phyloP scores from a whole-genome alignment of 2,113 vertebrate genomes.

The Nerophis ophidion region DNA sequence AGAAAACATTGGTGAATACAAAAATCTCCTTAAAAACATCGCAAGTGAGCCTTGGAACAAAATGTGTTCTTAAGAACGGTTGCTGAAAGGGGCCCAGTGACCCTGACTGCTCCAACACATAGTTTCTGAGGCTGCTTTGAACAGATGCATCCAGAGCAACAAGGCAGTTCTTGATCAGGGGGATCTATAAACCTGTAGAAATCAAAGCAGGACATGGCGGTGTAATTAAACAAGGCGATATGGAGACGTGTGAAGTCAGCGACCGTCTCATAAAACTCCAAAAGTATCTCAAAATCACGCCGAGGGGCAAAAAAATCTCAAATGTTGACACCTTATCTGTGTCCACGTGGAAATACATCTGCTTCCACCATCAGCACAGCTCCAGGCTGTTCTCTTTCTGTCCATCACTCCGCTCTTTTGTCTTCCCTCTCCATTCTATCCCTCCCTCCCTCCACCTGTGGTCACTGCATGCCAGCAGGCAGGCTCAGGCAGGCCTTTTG shows the following conservation, averaged over 20 bases:
- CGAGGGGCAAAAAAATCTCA: slow-evolving; percentile 31
- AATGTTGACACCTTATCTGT: slow-evolving; percentile 39
- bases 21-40: too few species aligned
- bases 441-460: slow-evolving; percentile 7
- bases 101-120: too few species aligned
- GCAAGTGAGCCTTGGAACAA: too few species aligned
- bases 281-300: slow-evolving; percentile 31
- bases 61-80: too few species aligned
- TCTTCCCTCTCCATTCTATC: neutral
- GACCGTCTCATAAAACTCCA: slow-evolving; percentile 35
- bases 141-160: too few species aligned
- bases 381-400: slow-evolving; percentile 1
- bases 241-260: slow-evolving; percentile 1
- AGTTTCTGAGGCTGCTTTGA: too few species aligned
- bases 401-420: slow-evolving; percentile 9
- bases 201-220: neutral
- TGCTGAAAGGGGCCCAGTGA: too few species aligned
- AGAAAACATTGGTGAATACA: too few species aligned
- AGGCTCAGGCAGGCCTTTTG: slow-evolving; percentile 20
- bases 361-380: slow-evolving; percentile 8
- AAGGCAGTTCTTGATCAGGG: too few species aligned
- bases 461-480: slow-evolving; percentile 11
- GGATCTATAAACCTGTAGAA: slow-evolving; percentile 8
- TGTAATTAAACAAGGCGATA: slow-evolving; percentile 27
- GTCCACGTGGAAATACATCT: slow-evolving; percentile 16